Base-by-base conservation (phyloP, 2,888 invertebrate species). In the Druceiella hillmani region DNA sequence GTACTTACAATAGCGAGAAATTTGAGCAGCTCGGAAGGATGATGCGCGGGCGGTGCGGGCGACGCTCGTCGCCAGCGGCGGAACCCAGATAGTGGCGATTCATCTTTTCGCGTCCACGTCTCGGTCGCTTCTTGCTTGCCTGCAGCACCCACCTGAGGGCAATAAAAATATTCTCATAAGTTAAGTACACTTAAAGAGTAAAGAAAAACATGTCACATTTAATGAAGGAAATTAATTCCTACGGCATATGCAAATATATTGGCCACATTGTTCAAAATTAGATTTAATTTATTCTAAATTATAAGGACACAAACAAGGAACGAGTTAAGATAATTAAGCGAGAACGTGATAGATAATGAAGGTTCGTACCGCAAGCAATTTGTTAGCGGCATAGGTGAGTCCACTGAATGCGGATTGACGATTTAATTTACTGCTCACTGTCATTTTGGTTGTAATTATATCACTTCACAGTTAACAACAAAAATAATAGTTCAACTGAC, bases 1-100 rank as follows among this genome's bases (percentile, higher is more conserved):
- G 14, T 64, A 83, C 84, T 84, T 78, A 85, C 85, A 75, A 85
- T 80, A 55, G 85, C 85, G 61, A 87, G 66, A 61, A 84, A 83
- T 66, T 87, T 85, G 50, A 87, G 74, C 50, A 71, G 55, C 27
- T 72, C 71, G 32, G 71, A 71, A 38, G 71, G 62, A 52, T 66
- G 41, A 17, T 31, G 68, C 38, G 63, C 53, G 2, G 57, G 51
- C 12, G 59, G 52, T 5, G 64, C 51, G 32, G 64, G 49, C 10
- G 66, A 51, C 27, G 63, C 50, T 38, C 54, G 55, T 49, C 66
- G 66, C 36, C 66, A 56, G 70, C 71, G 70, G 46, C 70, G 64
- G 50, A 62, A 68, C 57, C 72, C 66, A 14, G 44, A 36, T 38
- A 70, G 58, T 47, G 59, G 64, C 38, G 68, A 62, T 33, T 67